These are phyloP conservation scores for Cydia fagiglandana DNA, from an alignment of 1,140 invertebrate genomes.

Conservation along the genomic window DNA sequence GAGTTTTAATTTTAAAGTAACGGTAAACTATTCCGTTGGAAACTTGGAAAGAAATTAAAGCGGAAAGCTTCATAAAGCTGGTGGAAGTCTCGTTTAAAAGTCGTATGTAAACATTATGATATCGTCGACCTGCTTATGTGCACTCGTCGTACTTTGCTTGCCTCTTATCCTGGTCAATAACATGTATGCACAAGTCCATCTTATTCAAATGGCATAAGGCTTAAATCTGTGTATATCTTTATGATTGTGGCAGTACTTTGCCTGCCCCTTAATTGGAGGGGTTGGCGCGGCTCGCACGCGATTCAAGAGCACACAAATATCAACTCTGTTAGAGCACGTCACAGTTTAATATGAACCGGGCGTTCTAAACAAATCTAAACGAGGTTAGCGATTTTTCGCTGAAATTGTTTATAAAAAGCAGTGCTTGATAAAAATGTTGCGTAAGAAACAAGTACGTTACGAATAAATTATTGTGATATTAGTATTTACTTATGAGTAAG, in stretches of 20 bases:
- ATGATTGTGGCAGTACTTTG: constrained; percentile 44
- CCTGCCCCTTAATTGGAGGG: constrained; percentile 68
- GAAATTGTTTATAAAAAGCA: constrained; percentile 62
- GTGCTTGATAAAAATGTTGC: not conserved
- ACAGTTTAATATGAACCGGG: constrained; percentile 48
- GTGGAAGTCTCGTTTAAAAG: constrained; percentile 56
- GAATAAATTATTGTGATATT: too few species aligned
- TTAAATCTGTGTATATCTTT: not conserved
- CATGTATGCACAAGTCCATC: not conserved
- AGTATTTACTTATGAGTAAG: too few species aligned
- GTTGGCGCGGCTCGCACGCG: constrained; percentile 54
- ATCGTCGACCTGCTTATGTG: constrained; percentile 65
- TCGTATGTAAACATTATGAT: constrained; percentile 61
- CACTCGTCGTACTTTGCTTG: constrained; percentile 61
- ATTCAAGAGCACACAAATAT: constrained; percentile 54
- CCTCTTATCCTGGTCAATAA: constrained; percentile 46
- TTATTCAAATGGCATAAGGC: not conserved
- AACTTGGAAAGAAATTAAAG: constrained; percentile 36
- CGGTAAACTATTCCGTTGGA: constrained; percentile 10
- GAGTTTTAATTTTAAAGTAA: constrained; percentile 8
- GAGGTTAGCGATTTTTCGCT: constrained; percentile 60
- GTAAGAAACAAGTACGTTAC: not conserved
- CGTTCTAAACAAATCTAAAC: constrained; percentile 48
- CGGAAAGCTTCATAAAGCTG: constrained; percentile 40
- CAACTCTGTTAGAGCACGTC: constrained; percentile 42